Conservation (phyloP, 2,888 invertebrate species). For the Zhengitettix transpicula region DNA sequence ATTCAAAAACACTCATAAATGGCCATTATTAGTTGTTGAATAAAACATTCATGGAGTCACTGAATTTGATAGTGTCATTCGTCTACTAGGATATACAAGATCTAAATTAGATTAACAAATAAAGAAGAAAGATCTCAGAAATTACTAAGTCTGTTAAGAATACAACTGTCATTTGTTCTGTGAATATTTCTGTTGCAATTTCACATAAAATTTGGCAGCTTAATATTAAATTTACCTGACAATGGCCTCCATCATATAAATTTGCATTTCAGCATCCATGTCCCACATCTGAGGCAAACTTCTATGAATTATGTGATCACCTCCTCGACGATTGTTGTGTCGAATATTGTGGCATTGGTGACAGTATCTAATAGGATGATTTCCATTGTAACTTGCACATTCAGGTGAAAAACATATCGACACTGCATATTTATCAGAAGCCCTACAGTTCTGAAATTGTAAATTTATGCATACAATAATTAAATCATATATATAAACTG, state of each 20-base stretch:
- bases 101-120: too few species aligned
- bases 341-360: slow-evolving; percentile 76
- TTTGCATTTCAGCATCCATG: slow-evolving; percentile 80
- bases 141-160: too few species aligned
- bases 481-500: too few species aligned
- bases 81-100: too few species aligned
- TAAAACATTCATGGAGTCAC: too few species aligned
- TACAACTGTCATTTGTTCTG: too few species aligned
- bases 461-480: too few species aligned
- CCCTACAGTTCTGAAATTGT: slow-evolving; percentile 66
- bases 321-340: slow-evolving; percentile 73
- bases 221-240: slow-evolving; percentile 44
- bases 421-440: slow-evolving; percentile 78
- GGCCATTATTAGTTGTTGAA: too few species aligned
- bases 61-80: too few species aligned
- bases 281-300: slow-evolving; percentile 75
- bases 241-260: slow-evolving; percentile 86
- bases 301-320: slow-evolving; percentile 80
- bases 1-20: too few species aligned
- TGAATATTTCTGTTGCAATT: not conserved
- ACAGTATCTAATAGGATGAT: slow-evolving; percentile 89
- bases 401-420: slow-evolving; percentile 94
- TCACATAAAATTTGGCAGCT: not conserved
- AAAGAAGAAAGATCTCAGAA: too few species aligned
- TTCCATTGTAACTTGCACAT: slow-evolving; percentile 90